Base-by-base conservation (phyloP, 92 coral and sea anemone species). In the Actinernus sp. region DNA sequence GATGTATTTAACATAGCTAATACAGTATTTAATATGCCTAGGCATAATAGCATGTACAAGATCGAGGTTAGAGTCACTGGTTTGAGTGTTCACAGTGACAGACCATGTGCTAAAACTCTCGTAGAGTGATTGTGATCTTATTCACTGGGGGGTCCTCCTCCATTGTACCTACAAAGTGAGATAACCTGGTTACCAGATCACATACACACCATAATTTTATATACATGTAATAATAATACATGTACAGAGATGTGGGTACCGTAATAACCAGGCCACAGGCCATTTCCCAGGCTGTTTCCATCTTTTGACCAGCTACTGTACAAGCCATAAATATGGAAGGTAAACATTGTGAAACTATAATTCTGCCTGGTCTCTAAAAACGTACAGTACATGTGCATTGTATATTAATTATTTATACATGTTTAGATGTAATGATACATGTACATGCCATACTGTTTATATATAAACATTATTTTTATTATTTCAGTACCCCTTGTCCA, bases 401-500 rank as follows among this genome's bases (percentile, higher is more conserved):
- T n/a, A n/a, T n/a, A n/a, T n/a, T n/a, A n/a, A n/a, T n/a, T n/a
- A n/a, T n/a, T n/a, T n/a, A n/a, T n/a, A n/a, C n/a, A n/a, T n/a
- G n/a, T n/a, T n/a, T n/a, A n/a, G n/a, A n/a, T n/a, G n/a, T n/a
- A n/a, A n/a, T n/a, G n/a, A n/a, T n/a, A n/a, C n/a, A n/a, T n/a
- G n/a, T n/a, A n/a, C n/a, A n/a, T n/a, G n/a, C n/a, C n/a, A n/a
- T n/a, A n/a, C n/a, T n/a, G n/a, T n/a, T n/a, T n/a, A n/a, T n/a
- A n/a, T n/a, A n/a, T 36, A 36, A 36, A 7, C 14, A 7, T 0
- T 23, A 4, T 45, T 2, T 18, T 45, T 29, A 3, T 48, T 27
- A 24, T 49, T 63, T 38, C 63, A 94, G 98, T 94, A 94, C 58
- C 98, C 98, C 32, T 55, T 94, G 83, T 83, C 78, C 50, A 94